Evolutionary conservation across 2,888 invertebrate species (phyloP).

Genomic region (Aleiodes testaceus): DNA sequence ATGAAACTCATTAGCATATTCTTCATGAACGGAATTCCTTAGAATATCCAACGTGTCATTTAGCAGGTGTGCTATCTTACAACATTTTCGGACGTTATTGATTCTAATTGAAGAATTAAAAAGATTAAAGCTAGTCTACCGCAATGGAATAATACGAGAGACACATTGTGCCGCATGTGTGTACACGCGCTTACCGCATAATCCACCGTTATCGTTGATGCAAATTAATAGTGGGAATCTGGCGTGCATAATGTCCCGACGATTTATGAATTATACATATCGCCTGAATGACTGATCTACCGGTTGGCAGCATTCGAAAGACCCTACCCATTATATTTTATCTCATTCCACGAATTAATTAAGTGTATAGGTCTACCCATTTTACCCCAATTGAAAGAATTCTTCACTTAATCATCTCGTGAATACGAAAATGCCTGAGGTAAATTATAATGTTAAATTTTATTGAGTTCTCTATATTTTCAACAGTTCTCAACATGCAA

Average conservation of each 20-base stretch:
- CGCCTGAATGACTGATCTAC: slow-evolving; percentile 57
- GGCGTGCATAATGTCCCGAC: slow-evolving; percentile 60
- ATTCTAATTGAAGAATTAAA: slow-evolving; percentile 6
- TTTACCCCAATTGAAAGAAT: too few relatives aligned
- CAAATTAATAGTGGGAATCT: slow-evolving; percentile 64
- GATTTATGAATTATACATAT: slow-evolving; percentile 62
- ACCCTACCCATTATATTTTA: slow-evolving; percentile 31
- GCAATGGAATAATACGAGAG: slow-evolving; percentile 31
- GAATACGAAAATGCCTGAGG: too few relatives aligned
- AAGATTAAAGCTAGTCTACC: slow-evolving; percentile 39
- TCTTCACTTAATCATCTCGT: too few relatives aligned
- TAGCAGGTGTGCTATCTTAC: slow-evolving; percentile 3
- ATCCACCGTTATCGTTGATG: slow-evolving; percentile 61
- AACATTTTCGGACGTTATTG: background rate
- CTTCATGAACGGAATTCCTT: background rate
- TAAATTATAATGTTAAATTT: too few relatives aligned
- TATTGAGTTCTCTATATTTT: too few relatives aligned
- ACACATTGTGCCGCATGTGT: slow-evolving; percentile 32
- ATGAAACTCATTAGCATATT: background rate
- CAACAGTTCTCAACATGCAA: background rate
- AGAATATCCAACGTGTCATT: background rate
- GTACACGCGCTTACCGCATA: slow-evolving; percentile 52
- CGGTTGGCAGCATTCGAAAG: slow-evolving; percentile 35
- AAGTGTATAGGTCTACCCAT: too few relatives aligned
- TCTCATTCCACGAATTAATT: background rate